Conservation (phyloP, 2,797 vertebrate genomes). For the Remorina albescens region DNA sequence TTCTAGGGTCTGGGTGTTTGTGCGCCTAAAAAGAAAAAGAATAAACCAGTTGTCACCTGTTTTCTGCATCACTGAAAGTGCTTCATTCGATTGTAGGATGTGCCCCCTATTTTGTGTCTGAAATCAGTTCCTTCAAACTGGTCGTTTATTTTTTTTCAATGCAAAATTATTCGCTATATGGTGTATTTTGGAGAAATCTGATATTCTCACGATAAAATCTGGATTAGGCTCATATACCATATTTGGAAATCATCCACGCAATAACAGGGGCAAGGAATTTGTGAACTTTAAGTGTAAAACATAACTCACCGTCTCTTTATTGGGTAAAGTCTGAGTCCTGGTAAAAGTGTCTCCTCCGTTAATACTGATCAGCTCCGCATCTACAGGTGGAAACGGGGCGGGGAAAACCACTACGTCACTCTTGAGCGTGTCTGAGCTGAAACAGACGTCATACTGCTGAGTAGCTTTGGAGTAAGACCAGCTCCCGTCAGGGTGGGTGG, state of each 20-base stretch:
- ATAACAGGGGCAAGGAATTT: neutral
- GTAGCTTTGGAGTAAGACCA: constrained; percentile 80
- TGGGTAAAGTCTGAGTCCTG: too few relatives aligned
- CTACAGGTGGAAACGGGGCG: too few relatives aligned
- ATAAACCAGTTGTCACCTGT: neutral
- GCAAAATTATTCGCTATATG: neutral
- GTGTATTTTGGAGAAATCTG: neutral
- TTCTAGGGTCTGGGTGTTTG: neutral
- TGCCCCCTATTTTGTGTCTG: neutral
- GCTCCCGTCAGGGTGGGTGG: too few relatives aligned
- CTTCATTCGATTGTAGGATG: rapidly evolving
- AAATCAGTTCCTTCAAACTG: neutral
- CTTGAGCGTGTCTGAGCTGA: constrained; percentile 78
- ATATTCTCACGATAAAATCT: neutral
- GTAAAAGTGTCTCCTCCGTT: too few relatives aligned
- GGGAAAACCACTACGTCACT: too few relatives aligned
- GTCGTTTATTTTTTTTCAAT: rapidly evolving
- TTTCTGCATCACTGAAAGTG: constrained; percentile 33
- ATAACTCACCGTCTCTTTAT: constrained; percentile 49
- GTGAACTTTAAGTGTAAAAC: neutral
- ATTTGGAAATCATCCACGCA: neutral
- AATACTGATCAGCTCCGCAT: too few relatives aligned
- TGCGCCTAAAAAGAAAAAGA: neutral
- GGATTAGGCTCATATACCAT: neutral
- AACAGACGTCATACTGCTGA: constrained; percentile 83